A percentile compares a stretch with the other conserved stretches of the same genome.
Conservation (phyloP, 2,797 vertebrate genomes). For the Phoxinus dragarum region DNA sequence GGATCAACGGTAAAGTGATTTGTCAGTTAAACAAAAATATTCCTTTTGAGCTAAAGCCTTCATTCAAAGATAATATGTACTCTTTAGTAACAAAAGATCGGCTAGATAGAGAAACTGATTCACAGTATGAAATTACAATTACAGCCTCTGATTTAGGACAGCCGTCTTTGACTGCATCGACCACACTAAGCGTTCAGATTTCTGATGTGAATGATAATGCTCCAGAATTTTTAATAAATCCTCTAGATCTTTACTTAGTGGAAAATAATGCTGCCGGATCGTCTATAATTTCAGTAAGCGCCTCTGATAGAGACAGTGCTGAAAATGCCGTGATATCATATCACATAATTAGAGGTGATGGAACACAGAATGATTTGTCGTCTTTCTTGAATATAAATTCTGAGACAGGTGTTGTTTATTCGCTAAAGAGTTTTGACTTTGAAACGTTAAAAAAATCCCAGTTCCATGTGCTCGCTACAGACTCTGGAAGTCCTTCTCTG, state of each 20-base stretch:
- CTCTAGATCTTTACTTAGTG: conserved; percentile 63
- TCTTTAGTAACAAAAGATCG: conserved; percentile 70
- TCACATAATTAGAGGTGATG: conserved; percentile 45
- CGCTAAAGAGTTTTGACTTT: conserved; percentile 62
- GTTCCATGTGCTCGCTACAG: conserved; percentile 63
- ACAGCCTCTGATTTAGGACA: conserved; percentile 70
- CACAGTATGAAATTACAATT: conserved; percentile 70
- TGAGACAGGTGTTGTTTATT: conserved; percentile 42
- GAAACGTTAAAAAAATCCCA: conserved; percentile 62
- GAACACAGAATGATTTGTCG: conserved; percentile 46
- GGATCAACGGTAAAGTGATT: conserved; percentile 72
- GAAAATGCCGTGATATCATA: conserved; percentile 67
- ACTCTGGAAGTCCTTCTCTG: conserved; percentile 43
- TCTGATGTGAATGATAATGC: conserved; percentile 76
- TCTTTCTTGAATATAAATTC: conserved; percentile 60
- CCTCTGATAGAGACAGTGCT: conserved; percentile 62
- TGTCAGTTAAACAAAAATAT: conserved; percentile 62
- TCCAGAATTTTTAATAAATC: conserved; percentile 64
- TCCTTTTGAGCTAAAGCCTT: conserved; percentile 73
- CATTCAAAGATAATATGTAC: conserved; percentile 73
- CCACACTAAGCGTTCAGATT: conserved; percentile 66
- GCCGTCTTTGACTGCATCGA: conserved; percentile 67
- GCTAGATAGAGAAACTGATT: conserved; percentile 66
- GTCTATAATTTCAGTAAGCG: conserved; percentile 66
- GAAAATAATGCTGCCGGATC: conserved; percentile 70